Evolutionary conservation across 35 echinoderm and acorn worm species (phyloP), one percentile per base, ranked within the genome.

Genomic region (Apostichopus japonicus): DNA sequence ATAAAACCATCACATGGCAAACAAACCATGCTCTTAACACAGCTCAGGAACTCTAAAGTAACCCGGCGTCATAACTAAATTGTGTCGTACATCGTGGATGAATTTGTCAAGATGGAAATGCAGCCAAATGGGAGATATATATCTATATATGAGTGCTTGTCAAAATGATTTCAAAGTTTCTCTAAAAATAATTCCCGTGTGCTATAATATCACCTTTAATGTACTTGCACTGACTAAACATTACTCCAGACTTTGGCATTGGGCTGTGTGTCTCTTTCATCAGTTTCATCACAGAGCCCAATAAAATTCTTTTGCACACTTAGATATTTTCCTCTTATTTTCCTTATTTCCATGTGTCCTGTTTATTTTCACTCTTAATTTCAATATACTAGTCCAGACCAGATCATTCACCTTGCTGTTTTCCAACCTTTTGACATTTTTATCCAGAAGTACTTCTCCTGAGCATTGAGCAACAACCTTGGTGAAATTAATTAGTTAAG

Each of bases 161-260:
- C 33, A 44, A 65, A 65, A 2, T 65, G 10, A 10, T 22, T 73
- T 22, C 10, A 73, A 73, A 73, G 14, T 73, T 6, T 73, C 70
- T 73, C n/a, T 73, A 11, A 16, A 73, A 73, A 19, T 23, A 44
- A 44, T 4, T 44, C 33, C 33, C 3, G 1, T 17, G 1, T 73
- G 19, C 11, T 73, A 19, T 6, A 73, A 73, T 6, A 17, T 6
- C 70, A 73, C 70, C 70, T 73, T 22, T 73, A 16, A 73, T 73
- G n/a, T 73, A 11, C 6, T 22, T 73, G 70, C 10, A 73, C 70
- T 11, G 70, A 73, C 70, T 73, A 56, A 84, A 84, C 56, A 57
- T 84, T 17, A 84, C 80, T 15, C 80, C 56, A 58, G 15, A 54
- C 80, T 84, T 84, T 84, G 80, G 80, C 80, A 84, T 58, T 84